Evolutionary conservation across 1,140 invertebrate genomes (phyloP), one percentile per base, ranked within the genome.

Genomic region (Formica exsecta): DNA sequence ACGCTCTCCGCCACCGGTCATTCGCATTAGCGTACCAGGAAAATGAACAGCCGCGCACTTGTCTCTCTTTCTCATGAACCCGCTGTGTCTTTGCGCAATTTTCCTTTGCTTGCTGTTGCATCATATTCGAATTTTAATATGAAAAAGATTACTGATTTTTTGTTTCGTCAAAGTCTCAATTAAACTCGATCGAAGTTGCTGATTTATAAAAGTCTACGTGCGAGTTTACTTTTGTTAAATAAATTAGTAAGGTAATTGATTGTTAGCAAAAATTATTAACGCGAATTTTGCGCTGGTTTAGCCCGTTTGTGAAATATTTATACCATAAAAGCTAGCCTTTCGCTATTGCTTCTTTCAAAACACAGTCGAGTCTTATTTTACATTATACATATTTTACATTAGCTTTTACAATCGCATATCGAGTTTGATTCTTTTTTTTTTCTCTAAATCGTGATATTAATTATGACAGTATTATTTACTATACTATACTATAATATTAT

Each of bases 1-100:
- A 90, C 74, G 77, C 85, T 89, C 76, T 89, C 73, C 57, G 70
- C 84, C 73, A 70, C 64, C 87, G 87, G 87, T 89, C 87, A 89
- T 89, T 89, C 88, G 84, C 87, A 86, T 89, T 86, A 79, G 76
- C 71, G 68, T 87, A 85, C 59, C 87, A 77, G 83, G 83, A 44
- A 86, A 86, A 89, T 83, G 73, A 86, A 86, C 80, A 85, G 61
- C 44, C 71, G 70, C 54, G 48, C 62, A 70, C 85, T 79, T 81
- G 76, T 71, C 73, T 71, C 66, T 81, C 51, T 48, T 13, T 85
- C 29, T 54, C n/a, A 25, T n/a, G 29, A 2, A 6, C 25, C 41
- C 38, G 51, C 70, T 71, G 9, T 73, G 3, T 41, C 7, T 29
- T 22, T n/a, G 64, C 44, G 22, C 38, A 38, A 9, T 41, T 76